Evolutionary conservation across 2,797 vertebrate species (phyloP), one percentile per base, ranked within the genome.

Genomic region (Tokudaia muenninki): DNA sequence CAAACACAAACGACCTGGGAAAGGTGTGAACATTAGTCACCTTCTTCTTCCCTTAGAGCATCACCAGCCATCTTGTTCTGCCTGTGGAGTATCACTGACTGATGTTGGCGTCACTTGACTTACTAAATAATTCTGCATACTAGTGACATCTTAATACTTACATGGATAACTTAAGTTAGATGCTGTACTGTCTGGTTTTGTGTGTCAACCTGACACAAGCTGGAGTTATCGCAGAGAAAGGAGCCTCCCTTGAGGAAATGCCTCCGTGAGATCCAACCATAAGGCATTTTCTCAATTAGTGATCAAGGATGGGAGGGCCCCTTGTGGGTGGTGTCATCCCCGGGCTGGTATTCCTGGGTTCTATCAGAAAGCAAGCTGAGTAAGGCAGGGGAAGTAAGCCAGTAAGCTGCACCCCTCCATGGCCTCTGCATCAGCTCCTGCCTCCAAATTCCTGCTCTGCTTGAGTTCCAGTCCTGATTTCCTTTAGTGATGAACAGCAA

Each of bases 81-180:
- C 44, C 37, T 12, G 21, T 22, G 37, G 21, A 41, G 37, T 12
- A 41, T 24, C 72, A 22, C 74, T 75, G 74, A 26, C 7, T 29
- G n/a, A 83, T 52, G 10, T 6, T 75, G 81, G 16, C 29, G 44
- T 59, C 17, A 2, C 22, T n/a, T 70, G 50, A 75, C 34, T 91
- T 90, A 44, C 87, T 70, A 91, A 95, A 92, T 63, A 88, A 90
- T 63, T 75, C 81, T 90, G 47, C 74, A 79, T 77, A 52, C 9
- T 34, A 67, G 22, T 59, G 37, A 16, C 77, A 24, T 79, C 37
- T 92, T 79, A 59, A 29, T 78, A 65, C 26, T 94, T 92, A 52
- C 0, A 91, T 2, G 34, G 29, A 41, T 70, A 86, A 90, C 74
- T 59, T 82, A 89, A 82, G 47, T 93, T 74, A 47, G 44, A 96